Conservation (phyloP, 1,140 invertebrate genomes). For the Rhopalosiphum maidis region DNA sequence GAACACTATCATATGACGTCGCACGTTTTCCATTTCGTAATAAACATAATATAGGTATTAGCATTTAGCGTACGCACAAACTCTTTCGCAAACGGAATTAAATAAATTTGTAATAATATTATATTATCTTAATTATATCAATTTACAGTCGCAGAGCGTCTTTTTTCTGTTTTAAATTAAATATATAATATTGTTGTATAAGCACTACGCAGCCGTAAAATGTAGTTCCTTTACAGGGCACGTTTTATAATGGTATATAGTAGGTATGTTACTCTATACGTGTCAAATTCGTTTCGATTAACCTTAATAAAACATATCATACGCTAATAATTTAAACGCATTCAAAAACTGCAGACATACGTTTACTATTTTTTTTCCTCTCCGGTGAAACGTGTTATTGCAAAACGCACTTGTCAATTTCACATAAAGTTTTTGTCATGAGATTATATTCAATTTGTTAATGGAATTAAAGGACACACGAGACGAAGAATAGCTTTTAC, state of each 20-base stretch:
- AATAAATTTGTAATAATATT: background rate
- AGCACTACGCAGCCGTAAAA: background rate
- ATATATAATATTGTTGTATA: background rate
- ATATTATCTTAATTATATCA: background rate
- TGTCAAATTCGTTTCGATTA: background rate
- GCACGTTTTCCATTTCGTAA: background rate
- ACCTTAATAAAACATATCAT: background rate
- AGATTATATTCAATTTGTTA: background rate
- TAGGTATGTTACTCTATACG: background rate
- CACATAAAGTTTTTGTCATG: background rate
- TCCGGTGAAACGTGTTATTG: background rate
- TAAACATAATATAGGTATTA: background rate
- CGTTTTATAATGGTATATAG: background rate
- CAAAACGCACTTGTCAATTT: background rate
- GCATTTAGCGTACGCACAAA: background rate
- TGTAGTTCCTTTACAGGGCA: background rate
- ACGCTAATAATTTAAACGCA: background rate
- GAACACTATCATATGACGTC: background rate
- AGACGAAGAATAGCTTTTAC: background rate
- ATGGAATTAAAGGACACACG: background rate
- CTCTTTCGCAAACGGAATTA: background rate
- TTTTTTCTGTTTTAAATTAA: conserved; percentile 3
- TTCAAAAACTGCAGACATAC: background rate
- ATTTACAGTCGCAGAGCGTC: background rate
- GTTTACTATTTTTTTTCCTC: background rate